phyloP scores from a whole-genome alignment of 2,797 vertebrate genomes.

The Peromyscus nudipes region DNA sequence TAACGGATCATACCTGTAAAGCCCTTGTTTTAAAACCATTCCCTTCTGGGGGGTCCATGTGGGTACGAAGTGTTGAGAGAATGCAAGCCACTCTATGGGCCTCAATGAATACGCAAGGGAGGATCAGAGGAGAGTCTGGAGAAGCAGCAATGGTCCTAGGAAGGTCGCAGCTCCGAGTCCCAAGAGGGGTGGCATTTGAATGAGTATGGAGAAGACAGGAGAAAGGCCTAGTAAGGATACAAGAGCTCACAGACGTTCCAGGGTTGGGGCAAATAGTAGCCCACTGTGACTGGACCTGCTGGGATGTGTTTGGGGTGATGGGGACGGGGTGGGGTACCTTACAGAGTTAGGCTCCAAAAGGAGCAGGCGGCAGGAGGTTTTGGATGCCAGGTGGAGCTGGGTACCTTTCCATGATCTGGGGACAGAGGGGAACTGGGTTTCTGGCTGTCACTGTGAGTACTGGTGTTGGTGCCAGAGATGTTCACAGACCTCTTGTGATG shows the following conservation, averaged over 20 bases:
- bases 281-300: not conserved
- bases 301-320: not conserved
- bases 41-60: too few species aligned
- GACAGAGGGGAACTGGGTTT: not conserved
- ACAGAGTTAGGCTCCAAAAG: not conserved
- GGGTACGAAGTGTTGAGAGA: too few species aligned
- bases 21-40: not conserved
- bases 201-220: not conserved
- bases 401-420: not conserved
- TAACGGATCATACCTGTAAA: not conserved
- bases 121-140: not conserved
- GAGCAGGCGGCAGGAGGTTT: not conserved
- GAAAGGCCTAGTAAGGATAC: not conserved
- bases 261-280: not conserved
- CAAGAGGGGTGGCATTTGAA: not conserved
- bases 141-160: not conserved
- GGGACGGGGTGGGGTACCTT: too few species aligned
- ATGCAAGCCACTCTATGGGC: too few species aligned
- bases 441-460: not conserved
- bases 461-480: not conserved
- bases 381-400: not conserved
- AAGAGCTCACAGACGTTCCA: too few species aligned
- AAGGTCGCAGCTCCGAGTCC: rapidly evolving
- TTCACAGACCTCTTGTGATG: not conserved
- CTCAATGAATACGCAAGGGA: not conserved